Percentiles rank a stretch among this genome's conserved stretches.
Evolutionary conservation across 1,140 invertebrate species (phyloP).

Genomic region (Aphelenchoides avenae): DNA sequence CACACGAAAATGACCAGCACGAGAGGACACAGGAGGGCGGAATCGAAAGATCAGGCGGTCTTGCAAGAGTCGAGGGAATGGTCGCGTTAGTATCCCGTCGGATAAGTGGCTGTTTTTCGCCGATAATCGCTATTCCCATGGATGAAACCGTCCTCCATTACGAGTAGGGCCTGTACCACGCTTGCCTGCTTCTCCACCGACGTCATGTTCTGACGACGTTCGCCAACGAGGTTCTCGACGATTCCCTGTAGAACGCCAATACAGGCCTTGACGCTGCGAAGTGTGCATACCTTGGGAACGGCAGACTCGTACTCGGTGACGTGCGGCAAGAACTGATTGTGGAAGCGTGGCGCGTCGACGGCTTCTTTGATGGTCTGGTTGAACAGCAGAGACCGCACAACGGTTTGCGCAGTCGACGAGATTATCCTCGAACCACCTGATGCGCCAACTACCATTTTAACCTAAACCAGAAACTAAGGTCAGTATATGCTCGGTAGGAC

Average conservation of each 20-base stretch:
- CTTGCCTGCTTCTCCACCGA: conserved; percentile 41
- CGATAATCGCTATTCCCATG: conserved; percentile 56
- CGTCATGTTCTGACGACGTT: conserved; percentile 48
- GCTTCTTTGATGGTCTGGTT: conserved; percentile 77
- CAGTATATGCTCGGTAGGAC: no score
- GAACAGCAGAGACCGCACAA: conserved; percentile 77
- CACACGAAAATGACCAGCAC: no score
- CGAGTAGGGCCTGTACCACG: conserved; percentile 54
- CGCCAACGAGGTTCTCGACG: conserved; percentile 29
- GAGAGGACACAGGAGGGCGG: no score
- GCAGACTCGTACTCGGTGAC: conserved; percentile 70
- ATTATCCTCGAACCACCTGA: conserved; percentile 56
- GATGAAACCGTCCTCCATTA: conserved; percentile 56
- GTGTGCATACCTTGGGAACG: conserved; percentile 23
- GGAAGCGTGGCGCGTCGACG: conserved; percentile 78
- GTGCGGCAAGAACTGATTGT: conserved; percentile 86
- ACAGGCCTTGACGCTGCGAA: neutral
- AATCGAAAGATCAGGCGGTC: no score
- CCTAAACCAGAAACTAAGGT: conserved; percentile 34
- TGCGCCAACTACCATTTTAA: conserved; percentile 70
- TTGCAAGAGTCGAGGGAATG: no score
- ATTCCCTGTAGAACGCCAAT: conserved; percentile 31
- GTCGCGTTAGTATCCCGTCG: conserved; percentile 51
- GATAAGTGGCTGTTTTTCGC: conserved; percentile 55
- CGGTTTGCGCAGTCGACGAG: conserved; percentile 61